Percentiles rank a stretch among this genome's conserved stretches.
Evolutionary conservation across 2,113 vertebrate genomes (phyloP).

Genomic region (Tympanuchus pallidicinctus): DNA sequence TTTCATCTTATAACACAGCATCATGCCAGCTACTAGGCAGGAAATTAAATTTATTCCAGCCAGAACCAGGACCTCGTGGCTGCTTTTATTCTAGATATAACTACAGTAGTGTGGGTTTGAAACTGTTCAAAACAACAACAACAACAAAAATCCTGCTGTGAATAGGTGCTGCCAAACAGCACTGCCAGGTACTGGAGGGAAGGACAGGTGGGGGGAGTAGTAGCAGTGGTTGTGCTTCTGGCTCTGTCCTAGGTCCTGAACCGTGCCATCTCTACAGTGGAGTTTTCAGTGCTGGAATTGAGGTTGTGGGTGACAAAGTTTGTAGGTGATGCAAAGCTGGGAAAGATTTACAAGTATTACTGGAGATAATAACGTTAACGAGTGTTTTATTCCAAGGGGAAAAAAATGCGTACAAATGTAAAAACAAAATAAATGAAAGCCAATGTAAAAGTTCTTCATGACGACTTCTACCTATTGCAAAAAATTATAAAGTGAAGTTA

Average conservation of each 20-base stretch:
- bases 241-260: slow-evolving; percentile 69
- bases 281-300: neutral
- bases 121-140: neutral
- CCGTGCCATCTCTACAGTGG: fast-evolving
- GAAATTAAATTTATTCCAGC: neutral
- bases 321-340: neutral
- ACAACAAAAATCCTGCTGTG: too few species aligned
- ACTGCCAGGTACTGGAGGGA: fast-evolving
- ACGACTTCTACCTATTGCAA: neutral
- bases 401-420: neutral
- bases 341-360: neutral
- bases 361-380: neutral
- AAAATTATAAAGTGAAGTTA: neutral
- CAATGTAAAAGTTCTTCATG: neutral
- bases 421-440: neutral
- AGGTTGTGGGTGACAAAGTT: neutral
- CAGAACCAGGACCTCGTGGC: neutral
- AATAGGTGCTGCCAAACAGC: neutral
- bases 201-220: fast-evolving
- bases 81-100: neutral
- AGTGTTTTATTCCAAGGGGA: neutral
- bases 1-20: neutral
- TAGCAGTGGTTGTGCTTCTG: neutral
- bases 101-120: neutral
- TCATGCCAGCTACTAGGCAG: neutral